phyloP scores from a whole-genome alignment of 2,797 vertebrate genomes.

The Halcyon badia region DNA sequence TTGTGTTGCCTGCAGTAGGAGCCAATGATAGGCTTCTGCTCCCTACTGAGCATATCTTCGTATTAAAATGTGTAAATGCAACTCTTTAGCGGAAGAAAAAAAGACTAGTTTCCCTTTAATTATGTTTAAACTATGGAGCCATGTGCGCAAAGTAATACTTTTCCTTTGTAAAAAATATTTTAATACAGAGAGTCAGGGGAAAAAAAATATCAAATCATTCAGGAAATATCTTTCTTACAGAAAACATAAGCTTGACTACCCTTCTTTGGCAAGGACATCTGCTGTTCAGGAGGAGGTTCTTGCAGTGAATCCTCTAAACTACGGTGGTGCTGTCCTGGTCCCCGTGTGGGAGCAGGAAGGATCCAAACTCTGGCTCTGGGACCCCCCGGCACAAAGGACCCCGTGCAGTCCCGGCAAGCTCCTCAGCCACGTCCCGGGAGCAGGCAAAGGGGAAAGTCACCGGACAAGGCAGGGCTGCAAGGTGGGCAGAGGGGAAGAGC shows the following conservation, averaged over 20 bases:
- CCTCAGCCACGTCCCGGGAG: fast-evolving
- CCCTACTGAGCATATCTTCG: conserved; percentile 78
- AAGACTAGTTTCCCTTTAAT: conserved; percentile 73
- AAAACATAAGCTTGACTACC: conserved; percentile 64
- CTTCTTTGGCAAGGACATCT: conserved; percentile 49
- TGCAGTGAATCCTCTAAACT: conserved; percentile 31
- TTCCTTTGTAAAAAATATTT: neutral
- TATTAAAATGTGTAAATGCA: conserved; percentile 81
- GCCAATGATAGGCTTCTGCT: conserved; percentile 77
- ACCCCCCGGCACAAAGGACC: neutral
- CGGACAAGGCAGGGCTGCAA: fast-evolving
- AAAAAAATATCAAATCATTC: neutral
- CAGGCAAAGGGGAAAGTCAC: neutral
- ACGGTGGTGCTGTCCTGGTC: neutral
- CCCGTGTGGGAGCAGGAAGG: fast-evolving
- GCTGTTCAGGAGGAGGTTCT: conserved; percentile 19
- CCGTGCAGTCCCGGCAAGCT: fast-evolving
- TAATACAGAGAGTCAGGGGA: neutral
- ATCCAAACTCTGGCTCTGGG: neutral
- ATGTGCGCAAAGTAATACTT: neutral
- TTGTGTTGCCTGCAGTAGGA: conserved; percentile 75
- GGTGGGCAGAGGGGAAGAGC: neutral
- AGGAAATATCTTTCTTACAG: conserved; percentile 53
- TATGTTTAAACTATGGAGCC: conserved; percentile 63
- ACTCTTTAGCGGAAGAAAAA: conserved; percentile 46